These are phyloP conservation scores for Benitochromis conjunctus DNA, from an alignment of 2,113 vertebrate species.

Conservation along the genomic window DNA sequence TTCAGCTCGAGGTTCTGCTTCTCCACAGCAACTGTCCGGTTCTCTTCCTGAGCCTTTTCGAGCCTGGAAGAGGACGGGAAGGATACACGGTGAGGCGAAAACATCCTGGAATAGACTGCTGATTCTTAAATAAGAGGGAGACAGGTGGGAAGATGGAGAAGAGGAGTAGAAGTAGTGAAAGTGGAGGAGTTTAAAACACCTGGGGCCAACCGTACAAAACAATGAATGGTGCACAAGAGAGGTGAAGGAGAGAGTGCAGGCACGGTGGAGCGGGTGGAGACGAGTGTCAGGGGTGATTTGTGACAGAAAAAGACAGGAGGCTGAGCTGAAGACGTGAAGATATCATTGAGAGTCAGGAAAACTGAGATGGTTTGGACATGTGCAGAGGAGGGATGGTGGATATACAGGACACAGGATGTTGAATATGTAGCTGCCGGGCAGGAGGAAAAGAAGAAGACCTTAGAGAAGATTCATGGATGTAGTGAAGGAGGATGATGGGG, in stretches of 20 bases:
- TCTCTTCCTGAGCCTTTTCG: constrained; percentile 97
- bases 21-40: constrained; percentile 94
- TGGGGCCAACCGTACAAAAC: too few species aligned
- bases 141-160: background rate
- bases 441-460: background rate
- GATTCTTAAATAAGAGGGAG: background rate
- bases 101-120: background rate
- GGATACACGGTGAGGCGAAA: background rate
- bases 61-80: constrained; percentile 68
- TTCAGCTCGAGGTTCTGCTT: constrained; percentile 98
- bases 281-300: background rate
- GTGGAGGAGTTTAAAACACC: too few species aligned
- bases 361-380: background rate
- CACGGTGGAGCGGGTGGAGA: background rate
- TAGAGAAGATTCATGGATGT: background rate
- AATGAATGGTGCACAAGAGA: too few species aligned
- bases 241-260: background rate
- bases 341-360: background rate
- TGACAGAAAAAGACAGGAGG: background rate
- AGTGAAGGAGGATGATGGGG: background rate
- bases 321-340: background rate
- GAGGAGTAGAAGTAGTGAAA: background rate
- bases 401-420: background rate
- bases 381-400: background rate
- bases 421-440: background rate